Percentiles rank a stretch among this genome's conserved stretches.
Conservation (phyloP, 2,888 invertebrate genomes). For the Andrena minutula region DNA sequence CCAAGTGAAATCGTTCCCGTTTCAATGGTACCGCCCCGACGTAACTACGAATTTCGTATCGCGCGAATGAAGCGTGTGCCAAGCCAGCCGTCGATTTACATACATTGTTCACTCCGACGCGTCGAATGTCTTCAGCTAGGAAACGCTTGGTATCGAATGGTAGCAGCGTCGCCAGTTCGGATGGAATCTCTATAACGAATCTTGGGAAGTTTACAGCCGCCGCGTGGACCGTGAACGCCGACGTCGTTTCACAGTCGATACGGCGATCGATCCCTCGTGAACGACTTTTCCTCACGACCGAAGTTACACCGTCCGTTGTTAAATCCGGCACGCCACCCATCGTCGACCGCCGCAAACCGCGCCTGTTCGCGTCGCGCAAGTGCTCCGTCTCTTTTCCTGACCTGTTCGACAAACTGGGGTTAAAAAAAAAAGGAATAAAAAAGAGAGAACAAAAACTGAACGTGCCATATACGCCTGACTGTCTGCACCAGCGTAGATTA, state of each 20-base stretch:
- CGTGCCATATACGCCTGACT: conserved; percentile 62
- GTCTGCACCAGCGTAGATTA: conserved; percentile 61
- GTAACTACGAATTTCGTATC: too few species aligned
- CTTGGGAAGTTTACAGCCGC: background rate
- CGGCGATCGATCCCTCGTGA: conserved; percentile 6
- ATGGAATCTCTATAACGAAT: background rate
- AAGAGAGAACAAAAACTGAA: conserved; percentile 28
- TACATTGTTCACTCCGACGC: too few species aligned
- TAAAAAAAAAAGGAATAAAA: conserved; percentile 9
- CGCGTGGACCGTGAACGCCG: background rate
- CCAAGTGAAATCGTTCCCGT: too few species aligned
- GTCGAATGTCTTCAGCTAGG: background rate
- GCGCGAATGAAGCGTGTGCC: too few species aligned
- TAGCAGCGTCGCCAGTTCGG: background rate
- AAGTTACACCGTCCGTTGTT: background rate
- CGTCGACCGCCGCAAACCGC: conserved; percentile 14
- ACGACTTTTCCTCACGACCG: conserved; percentile 55
- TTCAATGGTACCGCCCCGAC: too few species aligned
- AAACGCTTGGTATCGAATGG: background rate
- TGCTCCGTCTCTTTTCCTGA: background rate
- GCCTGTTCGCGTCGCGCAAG: background rate
- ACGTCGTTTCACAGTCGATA: background rate
- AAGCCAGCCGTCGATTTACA: too few species aligned
- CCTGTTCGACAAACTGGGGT: background rate
- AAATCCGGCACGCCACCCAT: background rate